phyloP scores from a whole-genome alignment of 2,797 vertebrate species.

The Steatocranus sp. region DNA sequence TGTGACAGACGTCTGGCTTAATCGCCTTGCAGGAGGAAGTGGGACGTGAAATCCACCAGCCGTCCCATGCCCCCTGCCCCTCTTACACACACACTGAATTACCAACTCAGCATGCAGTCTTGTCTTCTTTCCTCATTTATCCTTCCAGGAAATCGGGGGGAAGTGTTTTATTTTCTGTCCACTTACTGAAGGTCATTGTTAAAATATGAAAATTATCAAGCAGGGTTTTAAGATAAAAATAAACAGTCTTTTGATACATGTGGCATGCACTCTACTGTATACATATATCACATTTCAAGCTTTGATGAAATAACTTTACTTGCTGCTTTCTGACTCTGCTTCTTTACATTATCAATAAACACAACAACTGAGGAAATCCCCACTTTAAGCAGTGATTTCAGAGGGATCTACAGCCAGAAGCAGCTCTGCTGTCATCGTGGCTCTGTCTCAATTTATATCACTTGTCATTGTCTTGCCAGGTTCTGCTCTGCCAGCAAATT shows the following conservation, averaged over 20 bases:
- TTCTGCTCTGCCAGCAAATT: slow-evolving; percentile 21
- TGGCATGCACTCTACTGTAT: background rate
- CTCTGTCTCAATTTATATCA: background rate
- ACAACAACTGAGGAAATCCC: background rate
- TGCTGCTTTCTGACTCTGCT: background rate
- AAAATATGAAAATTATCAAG: background rate
- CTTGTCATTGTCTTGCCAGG: slow-evolving; percentile 2
- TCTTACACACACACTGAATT: slow-evolving; percentile 5
- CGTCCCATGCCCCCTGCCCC: slow-evolving; percentile 2
- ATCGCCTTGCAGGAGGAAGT: slow-evolving; percentile 74
- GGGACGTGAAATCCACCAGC: slow-evolving; percentile 75
- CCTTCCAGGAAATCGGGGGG: slow-evolving; percentile 28
- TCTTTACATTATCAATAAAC: background rate
- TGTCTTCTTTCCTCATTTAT: slow-evolving; percentile 25
- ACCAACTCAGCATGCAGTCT: slow-evolving; percentile 20
- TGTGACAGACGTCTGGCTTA: slow-evolving; percentile 71
- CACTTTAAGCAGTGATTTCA: background rate
- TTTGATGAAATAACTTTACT: background rate
- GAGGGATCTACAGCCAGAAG: background rate
- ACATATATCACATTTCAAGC: background rate
- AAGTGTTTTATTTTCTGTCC: background rate
- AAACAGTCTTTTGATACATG: background rate
- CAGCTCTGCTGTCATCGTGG: background rate
- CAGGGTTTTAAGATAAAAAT: background rate
- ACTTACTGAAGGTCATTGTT: background rate